Evolutionary conservation across 1,140 invertebrate species (phyloP), one percentile per base, ranked within the genome.

Genomic region (Neotoxoptera formosana): DNA sequence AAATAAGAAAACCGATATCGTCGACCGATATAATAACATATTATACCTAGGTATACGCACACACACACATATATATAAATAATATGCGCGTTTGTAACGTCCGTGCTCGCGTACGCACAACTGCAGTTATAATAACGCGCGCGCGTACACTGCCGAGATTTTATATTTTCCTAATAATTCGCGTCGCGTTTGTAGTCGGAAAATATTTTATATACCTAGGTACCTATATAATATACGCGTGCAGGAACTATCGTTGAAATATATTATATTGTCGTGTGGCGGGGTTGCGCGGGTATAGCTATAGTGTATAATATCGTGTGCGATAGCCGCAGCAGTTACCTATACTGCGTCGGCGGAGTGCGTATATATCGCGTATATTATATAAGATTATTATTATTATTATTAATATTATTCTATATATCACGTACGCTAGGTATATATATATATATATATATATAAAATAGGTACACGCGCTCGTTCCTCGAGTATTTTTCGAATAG

Each of bases 1-100:
- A 88, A 88, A 88, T 48, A 88, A 88, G 86, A 88, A 88, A 48
- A 88, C 86, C 86, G 47, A 88, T 51, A 51, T 51, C 9, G 86
- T 88, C 86, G 36, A 34, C 86, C 86, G 86, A 47, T n/a, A 30
- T 48, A 88, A 41, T 41, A 41, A 41, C 4, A 41, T 34, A 88
- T 6, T 36, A 84, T 45, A 41, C 36, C 21, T 41, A 41, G 41
- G 41, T 41, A 41, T n/a, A n/a, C n/a, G n/a, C n/a, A n/a, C n/a
- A n/a, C n/a, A n/a, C n/a, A n/a, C n/a, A n/a, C n/a, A n/a, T n/a
- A n/a, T 6, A 86, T 34, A 76, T 67, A 67, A 67, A n/a, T 67
- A 67, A 67, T 67, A 67, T n/a, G 30, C 60, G 30, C 60, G 30
- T 7, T 30, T 17, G 60, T 7, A 67, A n/a, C 14, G 60, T 67